A percentile compares a stretch with the other conserved stretches of the same genome.
Evolutionary conservation across 2,797 vertebrate species (phyloP).

Genomic region (Emys orbicularis): DNA sequence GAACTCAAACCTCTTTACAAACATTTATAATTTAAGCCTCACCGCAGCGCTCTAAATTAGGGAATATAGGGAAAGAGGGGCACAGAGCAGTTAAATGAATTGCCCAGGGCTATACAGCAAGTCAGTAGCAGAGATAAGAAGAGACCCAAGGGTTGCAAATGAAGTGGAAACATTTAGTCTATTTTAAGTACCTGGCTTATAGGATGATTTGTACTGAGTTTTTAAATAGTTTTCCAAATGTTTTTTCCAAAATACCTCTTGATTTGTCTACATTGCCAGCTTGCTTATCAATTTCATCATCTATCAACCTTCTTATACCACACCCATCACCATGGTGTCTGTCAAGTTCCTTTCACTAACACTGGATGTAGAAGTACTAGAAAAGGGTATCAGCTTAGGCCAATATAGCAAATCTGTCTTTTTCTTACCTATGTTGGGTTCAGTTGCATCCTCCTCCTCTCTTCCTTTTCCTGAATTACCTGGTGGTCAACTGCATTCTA

Average conservation of each 20-base stretch:
- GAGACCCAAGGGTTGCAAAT: not conserved
- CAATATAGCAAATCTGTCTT: not conserved
- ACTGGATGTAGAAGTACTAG: not conserved
- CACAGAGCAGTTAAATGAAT: not conserved
- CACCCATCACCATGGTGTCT: not conserved
- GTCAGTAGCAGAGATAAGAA: not conserved
- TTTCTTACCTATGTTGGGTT: not conserved
- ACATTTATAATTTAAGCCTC: not conserved
- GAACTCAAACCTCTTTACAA: not conserved
- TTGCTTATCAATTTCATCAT: conserved; percentile 20
- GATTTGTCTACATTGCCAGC: conserved; percentile 35
- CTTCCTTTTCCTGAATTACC: not conserved
- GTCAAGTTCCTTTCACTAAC: not conserved
- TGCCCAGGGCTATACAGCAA: not conserved
- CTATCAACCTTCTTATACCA: conserved; percentile 28
- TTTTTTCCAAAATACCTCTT: not conserved
- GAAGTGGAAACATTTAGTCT: not conserved
- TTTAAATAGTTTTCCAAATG: not conserved
- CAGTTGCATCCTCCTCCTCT: not conserved
- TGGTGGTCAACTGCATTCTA: conserved; percentile 9
- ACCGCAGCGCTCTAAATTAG: not conserved
- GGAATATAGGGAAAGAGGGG: not conserved
- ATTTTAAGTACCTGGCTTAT: not conserved
- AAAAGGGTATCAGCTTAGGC: conserved; percentile 33
- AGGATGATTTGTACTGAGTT: not conserved